Evolutionary conservation across 2,797 vertebrate genomes (phyloP).

Genomic region (Paguma larvata): DNA sequence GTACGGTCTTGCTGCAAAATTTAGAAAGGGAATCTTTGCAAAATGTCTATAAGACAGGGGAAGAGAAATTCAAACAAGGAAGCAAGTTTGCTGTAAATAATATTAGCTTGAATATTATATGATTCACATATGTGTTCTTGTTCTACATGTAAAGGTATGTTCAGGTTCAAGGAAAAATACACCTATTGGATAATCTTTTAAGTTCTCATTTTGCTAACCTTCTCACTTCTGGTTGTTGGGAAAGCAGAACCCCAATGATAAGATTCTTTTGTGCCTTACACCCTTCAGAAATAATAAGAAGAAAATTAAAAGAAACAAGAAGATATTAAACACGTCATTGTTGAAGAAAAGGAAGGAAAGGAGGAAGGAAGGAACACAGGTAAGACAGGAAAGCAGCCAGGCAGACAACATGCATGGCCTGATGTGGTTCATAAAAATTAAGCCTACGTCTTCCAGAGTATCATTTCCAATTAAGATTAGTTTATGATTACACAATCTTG

Average conservation of each 20-base stretch:
- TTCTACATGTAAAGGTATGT: background rate
- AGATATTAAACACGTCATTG: background rate
- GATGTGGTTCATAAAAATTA: constrained; percentile 42
- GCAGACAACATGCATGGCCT: background rate
- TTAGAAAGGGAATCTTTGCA: constrained; percentile 50
- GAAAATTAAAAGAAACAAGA: constrained; percentile 58
- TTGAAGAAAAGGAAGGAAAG: background rate
- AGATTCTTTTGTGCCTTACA: constrained; percentile 11
- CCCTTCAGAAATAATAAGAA: constrained; percentile 38
- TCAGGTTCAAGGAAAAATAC: constrained; percentile 45
- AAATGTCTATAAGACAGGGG: constrained; percentile 27
- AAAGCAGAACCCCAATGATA: background rate
- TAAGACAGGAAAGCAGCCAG: background rate
- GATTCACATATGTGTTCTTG: constrained; percentile 52
- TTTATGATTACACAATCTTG: constrained; percentile 39
- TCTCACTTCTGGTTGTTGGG: constrained; percentile 4
- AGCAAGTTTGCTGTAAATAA: background rate
- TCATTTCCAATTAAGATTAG: constrained; percentile 33
- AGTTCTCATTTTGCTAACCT: constrained; percentile 32
- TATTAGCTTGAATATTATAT: background rate
- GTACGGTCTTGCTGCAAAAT: constrained; percentile 31
- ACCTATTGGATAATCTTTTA: constrained; percentile 27
- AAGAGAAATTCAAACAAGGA: constrained; percentile 44
- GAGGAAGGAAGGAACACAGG: background rate
- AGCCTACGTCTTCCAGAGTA: background rate